phyloP scores from a whole-genome alignment of 2,113 vertebrate genomes.

The Scomber scombrus region DNA sequence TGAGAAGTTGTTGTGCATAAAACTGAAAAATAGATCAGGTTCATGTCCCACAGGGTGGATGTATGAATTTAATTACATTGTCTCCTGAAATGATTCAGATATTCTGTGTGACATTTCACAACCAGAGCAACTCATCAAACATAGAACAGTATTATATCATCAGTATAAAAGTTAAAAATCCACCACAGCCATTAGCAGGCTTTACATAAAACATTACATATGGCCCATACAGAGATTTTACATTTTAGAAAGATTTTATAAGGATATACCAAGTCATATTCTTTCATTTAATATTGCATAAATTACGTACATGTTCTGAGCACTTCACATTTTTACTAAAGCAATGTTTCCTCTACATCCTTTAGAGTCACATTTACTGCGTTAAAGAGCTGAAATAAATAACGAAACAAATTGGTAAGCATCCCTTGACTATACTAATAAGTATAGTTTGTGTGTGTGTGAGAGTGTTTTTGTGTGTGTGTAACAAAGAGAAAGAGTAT shows the following conservation, averaged over 20 bases:
- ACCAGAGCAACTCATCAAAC: conserved; percentile 24
- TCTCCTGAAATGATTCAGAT: not conserved
- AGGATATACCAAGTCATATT: too few species aligned
- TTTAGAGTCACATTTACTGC: not conserved
- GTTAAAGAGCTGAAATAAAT: not conserved
- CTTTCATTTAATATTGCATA: not conserved
- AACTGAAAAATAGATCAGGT: not conserved
- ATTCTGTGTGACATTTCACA: conserved; percentile 5
- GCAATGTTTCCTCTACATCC: not conserved
- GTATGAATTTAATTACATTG: not conserved
- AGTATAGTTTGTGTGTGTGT: too few species aligned
- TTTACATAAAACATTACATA: conserved; percentile 10
- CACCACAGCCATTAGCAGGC: not conserved
- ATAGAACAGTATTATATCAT: not conserved
- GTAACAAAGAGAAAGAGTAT: not conserved
- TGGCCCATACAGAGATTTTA: not conserved
- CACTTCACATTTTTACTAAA: not conserved
- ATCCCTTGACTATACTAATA: too few species aligned
- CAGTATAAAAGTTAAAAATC: conserved; percentile 27
- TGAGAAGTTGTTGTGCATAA: too few species aligned
- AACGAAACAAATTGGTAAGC: not conserved
- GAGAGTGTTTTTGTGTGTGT: not conserved
- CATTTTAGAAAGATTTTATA: not conserved
- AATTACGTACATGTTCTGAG: not conserved
- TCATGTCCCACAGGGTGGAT: not conserved